Evolutionary conservation across 2,888 invertebrate species (phyloP), one percentile per base, ranked within the genome.

Genomic region (Eupithecia tripunctaria): DNA sequence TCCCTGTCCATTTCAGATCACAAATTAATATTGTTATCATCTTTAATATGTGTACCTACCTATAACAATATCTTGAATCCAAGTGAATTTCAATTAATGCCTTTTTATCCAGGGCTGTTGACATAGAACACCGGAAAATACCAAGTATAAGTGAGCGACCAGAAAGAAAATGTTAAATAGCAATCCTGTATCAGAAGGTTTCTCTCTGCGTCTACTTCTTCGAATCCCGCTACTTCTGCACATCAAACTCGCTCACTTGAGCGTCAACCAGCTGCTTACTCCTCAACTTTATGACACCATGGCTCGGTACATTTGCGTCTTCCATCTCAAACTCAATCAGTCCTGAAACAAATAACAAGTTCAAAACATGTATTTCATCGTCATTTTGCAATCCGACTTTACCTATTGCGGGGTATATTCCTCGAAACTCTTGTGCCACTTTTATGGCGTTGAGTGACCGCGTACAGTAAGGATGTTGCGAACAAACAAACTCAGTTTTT

Each of bases 261-360:
- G 92, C 91, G 41, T 95, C 95, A 0, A 95, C 93, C 5, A 95
- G 82, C 78, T 95, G 95, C 82, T 92, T 95, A 79, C 95, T 95
- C 36, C 92, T 89, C 15, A 93, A 81, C 79, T 95, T 95, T 5
- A 95, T 84, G 1, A 95, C 84, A 1, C 90, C 88, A 72, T 95
- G 93, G 43, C 94, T 93, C 0, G 94, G 92, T 62, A 95, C 93
- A 60, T 92, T 92, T 0, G 94, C 87, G 78, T 95, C 95, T 25
- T 95, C 91, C 82, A 92, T 89, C 82, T 95, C 95, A 67, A 94
- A 94, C 81, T 94, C 94, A 64, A 94, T 94, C 70, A 94, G 79
- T 56, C 95, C 95, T 89, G 88, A 25, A 72, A 14, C 0, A 43
- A 68, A 29, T 5, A 6, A 14, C 14, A 12, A 5, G 25, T 25